Evolutionary conservation across 2,113 vertebrate genomes (phyloP).

Genomic region (Leptobrachium ailaonicum): DNA sequence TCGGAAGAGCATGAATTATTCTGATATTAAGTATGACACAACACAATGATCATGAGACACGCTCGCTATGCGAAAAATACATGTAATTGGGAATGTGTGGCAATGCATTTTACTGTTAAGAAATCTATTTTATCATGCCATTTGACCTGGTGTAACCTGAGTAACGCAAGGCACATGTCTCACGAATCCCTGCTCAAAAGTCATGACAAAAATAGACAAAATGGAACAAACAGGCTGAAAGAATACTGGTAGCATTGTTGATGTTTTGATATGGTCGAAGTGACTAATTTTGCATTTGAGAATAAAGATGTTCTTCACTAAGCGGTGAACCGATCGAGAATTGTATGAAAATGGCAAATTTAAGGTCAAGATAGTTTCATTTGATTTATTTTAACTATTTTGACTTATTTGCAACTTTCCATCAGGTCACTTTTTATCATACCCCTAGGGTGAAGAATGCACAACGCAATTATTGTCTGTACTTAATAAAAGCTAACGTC

Average conservation of each 20-base stretch:
- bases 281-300: slow-evolving; percentile 27
- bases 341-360: too few species aligned
- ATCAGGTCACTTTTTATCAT: too few species aligned
- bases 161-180: slow-evolving; percentile 76
- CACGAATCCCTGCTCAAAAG: slow-evolving; percentile 27
- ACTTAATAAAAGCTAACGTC: too few species aligned
- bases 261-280: slow-evolving; percentile 2
- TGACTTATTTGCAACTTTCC: too few species aligned
- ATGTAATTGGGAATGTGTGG: slow-evolving; percentile 65
- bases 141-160: slow-evolving; percentile 75
- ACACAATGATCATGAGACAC: neutral
- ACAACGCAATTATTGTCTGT: too few species aligned
- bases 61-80: slow-evolving; percentile 54
- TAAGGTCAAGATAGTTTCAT: too few species aligned
- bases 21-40: neutral
- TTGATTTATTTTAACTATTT: too few species aligned
- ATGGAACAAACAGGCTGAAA: neutral
- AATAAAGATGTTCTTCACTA: too few species aligned
- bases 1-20: neutral
- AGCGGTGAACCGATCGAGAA: too few species aligned
- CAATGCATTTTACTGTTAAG: slow-evolving; percentile 66
- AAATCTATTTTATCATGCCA: slow-evolving; percentile 72
- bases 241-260: neutral
- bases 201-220: slow-evolving; percentile 34
- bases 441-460: too few species aligned